Evolutionary conservation across 2,113 vertebrate genomes (phyloP), one percentile per base, ranked within the genome.

Genomic region (Rhodinocichla rosea): DNA sequence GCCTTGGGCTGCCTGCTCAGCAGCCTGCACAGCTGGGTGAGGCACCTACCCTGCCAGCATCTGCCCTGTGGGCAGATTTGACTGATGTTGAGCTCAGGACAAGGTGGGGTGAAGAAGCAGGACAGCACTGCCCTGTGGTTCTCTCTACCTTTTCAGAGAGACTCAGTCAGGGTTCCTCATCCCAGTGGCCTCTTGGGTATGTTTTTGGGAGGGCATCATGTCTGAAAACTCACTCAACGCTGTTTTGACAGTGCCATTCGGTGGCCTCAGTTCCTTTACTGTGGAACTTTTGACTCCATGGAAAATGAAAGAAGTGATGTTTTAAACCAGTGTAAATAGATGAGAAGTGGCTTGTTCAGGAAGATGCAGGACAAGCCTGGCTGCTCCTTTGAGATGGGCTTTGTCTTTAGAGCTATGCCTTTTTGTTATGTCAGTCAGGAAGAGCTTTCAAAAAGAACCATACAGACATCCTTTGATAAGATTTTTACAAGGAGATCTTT

Each of bases 381-480:
- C 86, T 85, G 83, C 37, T 92, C 59, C 81, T 97, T 91, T 91
- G 92, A 95, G 57, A 86, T 59, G 74, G 87, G 79, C 81, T 94
- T 92, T 94, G 85, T 97, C 87, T 94, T 92, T 78, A 71, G 76
- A 85, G 75, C 89, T 90, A 2, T 81, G 73, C 50, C 50, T 87
- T 94, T 96, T 89, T 89, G 73, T 95, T 97, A 32, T 69, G 71
- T 93, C 74, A 76, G 75, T 91, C 95, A 95, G 95, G 89, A 95
- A 92, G 69, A 87, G 79, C 87, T 94, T 94, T 96, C 90, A 92
- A 94, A 90, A 92, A 77, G 86, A 94, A 62, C 63, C 52, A 26
- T 74, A 83, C 90, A 96, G 92, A 74, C 75, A 78, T 91, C 91
- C 92, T 96, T 97, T 97, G 95, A 94, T 96, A 95, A 89, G 86